Evolutionary conservation across 2,797 vertebrate genomes (phyloP).

Genomic region (Picus viridis): DNA sequence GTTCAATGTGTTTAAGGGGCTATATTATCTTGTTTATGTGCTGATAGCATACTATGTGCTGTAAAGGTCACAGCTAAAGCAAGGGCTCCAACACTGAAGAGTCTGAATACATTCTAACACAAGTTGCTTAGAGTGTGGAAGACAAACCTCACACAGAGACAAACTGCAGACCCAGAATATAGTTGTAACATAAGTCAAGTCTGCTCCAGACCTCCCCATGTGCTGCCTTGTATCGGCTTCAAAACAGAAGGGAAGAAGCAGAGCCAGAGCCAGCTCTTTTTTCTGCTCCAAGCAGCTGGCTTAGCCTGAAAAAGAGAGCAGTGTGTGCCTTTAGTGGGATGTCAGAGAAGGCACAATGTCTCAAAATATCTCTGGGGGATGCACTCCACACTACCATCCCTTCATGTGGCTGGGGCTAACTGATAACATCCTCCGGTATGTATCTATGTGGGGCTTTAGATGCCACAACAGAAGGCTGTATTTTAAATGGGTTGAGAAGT

Average conservation of each 20-base stretch:
- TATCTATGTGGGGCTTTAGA: background rate
- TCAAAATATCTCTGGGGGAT: background rate
- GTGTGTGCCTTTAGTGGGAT: background rate
- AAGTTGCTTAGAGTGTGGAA: background rate
- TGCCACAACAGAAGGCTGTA: background rate
- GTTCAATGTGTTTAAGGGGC: background rate
- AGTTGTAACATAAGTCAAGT: background rate
- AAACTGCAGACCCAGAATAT: background rate
- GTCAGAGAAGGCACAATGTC: background rate
- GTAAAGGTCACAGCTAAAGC: slow-evolving; percentile 40
- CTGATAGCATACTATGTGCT: background rate
- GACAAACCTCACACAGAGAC: background rate
- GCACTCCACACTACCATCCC: background rate
- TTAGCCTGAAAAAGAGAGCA: background rate
- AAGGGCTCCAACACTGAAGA: background rate
- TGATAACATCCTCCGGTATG: background rate
- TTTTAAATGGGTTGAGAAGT: background rate
- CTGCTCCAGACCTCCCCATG: background rate
- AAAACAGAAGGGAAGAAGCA: background rate
- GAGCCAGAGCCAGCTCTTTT: background rate
- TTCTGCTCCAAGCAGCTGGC: background rate
- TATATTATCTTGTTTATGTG: background rate
- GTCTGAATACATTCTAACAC: background rate
- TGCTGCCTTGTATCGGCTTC: background rate
- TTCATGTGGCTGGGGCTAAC: background rate